Conservation (phyloP, 2,888 invertebrate genomes). For the Papilio elwesi region DNA sequence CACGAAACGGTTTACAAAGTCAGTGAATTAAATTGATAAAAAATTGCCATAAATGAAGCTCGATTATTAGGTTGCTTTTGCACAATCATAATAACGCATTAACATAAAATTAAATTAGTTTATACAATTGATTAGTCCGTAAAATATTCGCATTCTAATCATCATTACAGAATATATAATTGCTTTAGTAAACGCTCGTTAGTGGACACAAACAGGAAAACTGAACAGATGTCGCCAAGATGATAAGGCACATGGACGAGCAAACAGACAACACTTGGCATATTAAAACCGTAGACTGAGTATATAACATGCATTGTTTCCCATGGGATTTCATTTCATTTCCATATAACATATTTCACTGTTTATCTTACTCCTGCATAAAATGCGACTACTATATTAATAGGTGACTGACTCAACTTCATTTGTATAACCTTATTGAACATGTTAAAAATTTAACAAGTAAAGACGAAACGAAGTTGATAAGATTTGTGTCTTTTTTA, state of each 20-base stretch:
- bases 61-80: background rate
- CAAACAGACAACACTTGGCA: conserved; percentile 28
- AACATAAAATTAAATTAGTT: background rate
- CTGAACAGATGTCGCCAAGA: conserved; percentile 27
- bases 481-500: background rate
- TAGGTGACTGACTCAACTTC: background rate
- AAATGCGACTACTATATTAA: background rate
- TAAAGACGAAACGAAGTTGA: too few relatives aligned
- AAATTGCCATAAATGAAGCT: background rate
- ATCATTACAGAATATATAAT: conserved; percentile 40
- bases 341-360: conserved; percentile 27
- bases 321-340: conserved; percentile 21
- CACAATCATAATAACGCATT: background rate
- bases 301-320: conserved; percentile 23
- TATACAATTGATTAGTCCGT: background rate
- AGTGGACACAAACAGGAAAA: conserved; percentile 36
- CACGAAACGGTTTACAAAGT: too few relatives aligned
- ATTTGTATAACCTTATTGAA: background rate
- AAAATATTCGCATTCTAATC: conserved; percentile 3
- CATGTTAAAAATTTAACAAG: too few relatives aligned
- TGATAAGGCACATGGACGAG: conserved; percentile 33
- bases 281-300: conserved; percentile 13
- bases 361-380: background rate
- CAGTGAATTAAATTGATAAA: too few relatives aligned
- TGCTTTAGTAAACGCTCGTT: conserved; percentile 35